A percentile compares a stretch with the other conserved stretches of the same genome.
These are phyloP conservation scores for Melanotaenia parkinsoni DNA, from an alignment of 2,797 vertebrate species.

Conservation along the genomic window DNA sequence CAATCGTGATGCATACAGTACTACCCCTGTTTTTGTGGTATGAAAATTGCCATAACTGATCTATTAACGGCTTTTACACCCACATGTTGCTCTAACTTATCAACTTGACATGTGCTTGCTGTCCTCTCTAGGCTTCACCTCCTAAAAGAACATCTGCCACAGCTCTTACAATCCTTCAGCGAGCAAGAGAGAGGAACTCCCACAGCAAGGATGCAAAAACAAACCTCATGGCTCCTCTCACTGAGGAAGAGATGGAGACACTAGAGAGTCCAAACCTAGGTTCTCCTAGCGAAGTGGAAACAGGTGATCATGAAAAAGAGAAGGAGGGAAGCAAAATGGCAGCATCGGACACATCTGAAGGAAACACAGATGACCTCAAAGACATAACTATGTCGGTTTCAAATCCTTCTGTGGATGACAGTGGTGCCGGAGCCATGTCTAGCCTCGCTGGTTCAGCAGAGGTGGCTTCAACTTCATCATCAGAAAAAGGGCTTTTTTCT, in stretches of 20 bases:
- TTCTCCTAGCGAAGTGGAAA: slow-evolving; percentile 32
- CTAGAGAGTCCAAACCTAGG: slow-evolving; percentile 29
- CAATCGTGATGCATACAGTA: slow-evolving; percentile 52
- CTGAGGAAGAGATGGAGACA: slow-evolving; percentile 66
- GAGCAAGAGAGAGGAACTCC: slow-evolving; percentile 74
- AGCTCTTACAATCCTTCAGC: slow-evolving; percentile 80
- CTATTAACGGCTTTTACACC: not conserved
- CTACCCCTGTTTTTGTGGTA: slow-evolving; percentile 68
- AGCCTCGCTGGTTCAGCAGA: not conserved
- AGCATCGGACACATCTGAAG: slow-evolving; percentile 8
- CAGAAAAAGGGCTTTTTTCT: slow-evolving; percentile 62
- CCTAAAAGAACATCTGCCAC: slow-evolving; percentile 68
- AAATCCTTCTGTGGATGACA: not conserved
- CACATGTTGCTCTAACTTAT: slow-evolving; percentile 2
- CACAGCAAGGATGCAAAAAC: slow-evolving; percentile 18
- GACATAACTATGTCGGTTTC: not conserved
- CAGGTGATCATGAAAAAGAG: slow-evolving; percentile 8
- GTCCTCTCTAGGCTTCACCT: slow-evolving; percentile 61
- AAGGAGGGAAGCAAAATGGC: slow-evolving; percentile 37
- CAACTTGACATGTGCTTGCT: not conserved
- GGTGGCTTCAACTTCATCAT: slow-evolving; percentile 1
- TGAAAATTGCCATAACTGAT: not conserved
- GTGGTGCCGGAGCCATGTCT: not conserved
- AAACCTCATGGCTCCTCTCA: slow-evolving; percentile 57
- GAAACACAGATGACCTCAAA: slow-evolving; percentile 8